Base-by-base conservation (phyloP, 2,113 vertebrate genomes). In the Nycticorax nycticorax region DNA sequence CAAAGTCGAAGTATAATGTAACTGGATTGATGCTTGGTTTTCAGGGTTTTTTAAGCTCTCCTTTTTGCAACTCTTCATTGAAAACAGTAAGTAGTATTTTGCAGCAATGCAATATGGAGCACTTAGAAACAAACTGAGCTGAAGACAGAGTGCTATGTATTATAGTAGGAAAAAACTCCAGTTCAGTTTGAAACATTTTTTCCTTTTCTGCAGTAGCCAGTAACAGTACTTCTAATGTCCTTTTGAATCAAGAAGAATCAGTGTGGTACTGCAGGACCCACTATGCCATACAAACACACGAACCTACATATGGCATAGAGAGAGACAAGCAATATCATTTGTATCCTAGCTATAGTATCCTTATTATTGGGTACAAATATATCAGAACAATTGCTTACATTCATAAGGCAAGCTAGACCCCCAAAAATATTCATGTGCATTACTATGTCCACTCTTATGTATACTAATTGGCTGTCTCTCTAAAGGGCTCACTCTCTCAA, bases 141-240 rank as follows among this genome's bases (percentile, higher is more conserved):
- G 35, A 75, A 79, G n/a, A 66, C n/a, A 37, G 7, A 16, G 14
- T 0, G 0, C 33, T 88, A 5, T 50, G 6, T 39, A 21, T 35
- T 81, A 56, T 5, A 32, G 22, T 11, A 53, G 26, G 4, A 47
- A 52, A 72, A 81, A 85, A 6, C 9, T 76, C 13, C 28, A 35
- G 17, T 52, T 77, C 16, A 43, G 2, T 52, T 71, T 68, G 55
- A 77, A 81, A 41, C 67, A 53, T 47, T 88, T 72, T 60, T 67
- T 33, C 6, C 5, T 57, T 77, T 57, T 41, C 41, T 72, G 5
- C 27, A 59, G 14, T 52, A 67, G 66, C 14, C 24, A 45, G 27
- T 35, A 82, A 17, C 20, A 45, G 12, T 17, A 63, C 17, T 7
- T 89, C 14, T 81, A 43, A 41, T 24, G 10, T 63, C 12, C n/a